These are phyloP conservation scores for Montipora efflorescens DNA, from an alignment of 64 coral and sea anemone species.

Conservation along the genomic window DNA sequence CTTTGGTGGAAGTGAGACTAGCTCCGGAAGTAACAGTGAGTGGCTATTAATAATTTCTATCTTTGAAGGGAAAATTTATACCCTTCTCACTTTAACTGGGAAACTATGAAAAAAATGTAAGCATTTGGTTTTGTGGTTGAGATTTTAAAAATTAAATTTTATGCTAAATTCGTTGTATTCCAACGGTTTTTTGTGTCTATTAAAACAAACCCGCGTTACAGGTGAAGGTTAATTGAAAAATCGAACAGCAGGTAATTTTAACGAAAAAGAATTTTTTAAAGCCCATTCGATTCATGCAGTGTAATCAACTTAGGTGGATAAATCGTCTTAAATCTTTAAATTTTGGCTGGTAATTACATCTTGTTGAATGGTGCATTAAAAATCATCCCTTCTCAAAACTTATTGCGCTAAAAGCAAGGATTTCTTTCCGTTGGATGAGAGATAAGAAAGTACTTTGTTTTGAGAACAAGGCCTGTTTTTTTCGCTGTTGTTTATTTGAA, in stretches of 20 bases:
- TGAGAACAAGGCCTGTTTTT: neutral
- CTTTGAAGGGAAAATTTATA: neutral
- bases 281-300: neutral
- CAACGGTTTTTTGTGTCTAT: neutral
- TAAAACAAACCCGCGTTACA: neutral
- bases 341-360: neutral
- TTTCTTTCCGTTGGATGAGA: neutral
- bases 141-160: neutral
- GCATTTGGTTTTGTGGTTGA: neutral
- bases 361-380: too few relatives aligned
- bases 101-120: constrained; percentile 3
- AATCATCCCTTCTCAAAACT: neutral
- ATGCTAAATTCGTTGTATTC: neutral
- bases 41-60: neutral
- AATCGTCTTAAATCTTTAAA: neutral
- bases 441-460: neutral
- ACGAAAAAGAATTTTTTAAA: neutral
- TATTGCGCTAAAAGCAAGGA: neutral
- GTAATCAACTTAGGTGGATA: neutral
- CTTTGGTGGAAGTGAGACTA: neutral
- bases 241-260: neutral
- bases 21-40: constrained; percentile 55
- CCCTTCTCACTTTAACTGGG: neutral
- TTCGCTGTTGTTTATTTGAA: neutral
- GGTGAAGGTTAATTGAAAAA: constrained; percentile 14